phyloP scores from a whole-genome alignment of 2,888 invertebrate genomes.

The Rhorus exstirpatorius region DNA sequence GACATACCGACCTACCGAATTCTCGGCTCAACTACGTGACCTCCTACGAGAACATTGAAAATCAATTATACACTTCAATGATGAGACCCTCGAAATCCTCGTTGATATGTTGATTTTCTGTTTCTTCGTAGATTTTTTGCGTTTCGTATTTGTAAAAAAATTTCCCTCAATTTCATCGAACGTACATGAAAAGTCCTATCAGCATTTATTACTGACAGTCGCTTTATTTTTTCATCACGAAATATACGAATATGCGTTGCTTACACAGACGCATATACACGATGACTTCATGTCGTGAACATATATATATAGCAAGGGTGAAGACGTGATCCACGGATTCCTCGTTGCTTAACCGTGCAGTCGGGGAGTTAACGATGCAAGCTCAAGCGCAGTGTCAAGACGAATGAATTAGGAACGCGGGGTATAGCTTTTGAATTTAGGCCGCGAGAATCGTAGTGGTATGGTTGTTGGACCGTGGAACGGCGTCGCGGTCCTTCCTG shows the following conservation, averaged over 20 bases:
- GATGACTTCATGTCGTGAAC: neutral
- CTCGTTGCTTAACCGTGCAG: constrained; percentile 49
- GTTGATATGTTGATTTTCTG: neutral
- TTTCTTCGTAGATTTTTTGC: neutral
- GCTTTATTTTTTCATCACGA: neutral
- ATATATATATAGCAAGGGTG: too few species aligned
- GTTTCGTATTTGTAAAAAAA: neutral
- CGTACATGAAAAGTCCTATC: too few species aligned
- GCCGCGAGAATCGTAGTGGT: neutral
- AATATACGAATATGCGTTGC: neutral
- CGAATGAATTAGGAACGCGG: constrained; percentile 47
- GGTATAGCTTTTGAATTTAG: constrained; percentile 22
- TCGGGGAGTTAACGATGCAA: constrained; percentile 40
- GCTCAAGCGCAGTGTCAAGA: constrained; percentile 20
- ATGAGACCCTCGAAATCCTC: neutral
- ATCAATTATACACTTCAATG: constrained; percentile 30
- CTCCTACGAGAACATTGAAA: constrained; percentile 25
- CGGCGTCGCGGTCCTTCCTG: constrained; percentile 23
- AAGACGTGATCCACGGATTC: constrained; percentile 14
- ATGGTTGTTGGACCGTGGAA: constrained; percentile 8
- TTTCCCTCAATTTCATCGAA: too few species aligned
- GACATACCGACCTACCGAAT: constrained; percentile 48
- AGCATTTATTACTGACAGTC: too few species aligned
- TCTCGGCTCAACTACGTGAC: constrained; percentile 34
- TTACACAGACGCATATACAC: neutral